A percentile compares a stretch with the other conserved stretches of the same genome.
Evolutionary conservation across 2,888 invertebrate genomes (phyloP).

Genomic region (Leucophenga maculata): DNA sequence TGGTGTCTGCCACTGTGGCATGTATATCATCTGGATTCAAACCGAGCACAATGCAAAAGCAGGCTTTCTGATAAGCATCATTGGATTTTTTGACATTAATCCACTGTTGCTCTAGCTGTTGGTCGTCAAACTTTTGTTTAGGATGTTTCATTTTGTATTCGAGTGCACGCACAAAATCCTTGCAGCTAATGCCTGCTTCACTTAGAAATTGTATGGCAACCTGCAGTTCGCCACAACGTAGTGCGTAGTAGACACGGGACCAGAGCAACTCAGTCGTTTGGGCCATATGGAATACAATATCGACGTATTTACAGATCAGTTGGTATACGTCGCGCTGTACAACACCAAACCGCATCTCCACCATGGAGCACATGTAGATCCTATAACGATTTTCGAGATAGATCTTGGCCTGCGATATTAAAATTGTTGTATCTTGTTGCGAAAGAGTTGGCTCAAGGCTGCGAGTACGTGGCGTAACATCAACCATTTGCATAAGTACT

Average conservation of each 20-base stretch:
- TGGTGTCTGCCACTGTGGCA: constrained; percentile 90
- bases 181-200: constrained; percentile 78
- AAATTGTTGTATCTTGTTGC: constrained; percentile 76
- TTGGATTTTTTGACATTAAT: constrained; percentile 88
- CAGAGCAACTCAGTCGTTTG: constrained; percentile 82
- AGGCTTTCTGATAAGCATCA: constrained; percentile 91
- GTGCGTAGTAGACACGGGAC: constrained; percentile 94
- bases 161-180: constrained; percentile 85
- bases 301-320: constrained; percentile 88
- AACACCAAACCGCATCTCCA: constrained; percentile 78
- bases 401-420: constrained; percentile 85
- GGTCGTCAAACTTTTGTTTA: constrained; percentile 80
- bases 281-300: constrained; percentile 76
- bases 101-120: constrained; percentile 86
- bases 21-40: constrained; percentile 92
- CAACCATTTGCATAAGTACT: constrained; percentile 88
- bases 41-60: constrained; percentile 90
- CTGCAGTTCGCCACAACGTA: constrained; percentile 90
- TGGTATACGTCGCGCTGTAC: constrained; percentile 90
- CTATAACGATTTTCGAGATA: constrained; percentile 90
- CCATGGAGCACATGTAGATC: constrained; percentile 85
- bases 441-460: constrained; percentile 82
- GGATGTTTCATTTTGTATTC: constrained; percentile 82
- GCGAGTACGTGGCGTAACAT: constrained; percentile 80
- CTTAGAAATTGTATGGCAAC: constrained; percentile 87